Conservation (phyloP, 1,140 invertebrate genomes). For the Drosophila lini region DNA sequence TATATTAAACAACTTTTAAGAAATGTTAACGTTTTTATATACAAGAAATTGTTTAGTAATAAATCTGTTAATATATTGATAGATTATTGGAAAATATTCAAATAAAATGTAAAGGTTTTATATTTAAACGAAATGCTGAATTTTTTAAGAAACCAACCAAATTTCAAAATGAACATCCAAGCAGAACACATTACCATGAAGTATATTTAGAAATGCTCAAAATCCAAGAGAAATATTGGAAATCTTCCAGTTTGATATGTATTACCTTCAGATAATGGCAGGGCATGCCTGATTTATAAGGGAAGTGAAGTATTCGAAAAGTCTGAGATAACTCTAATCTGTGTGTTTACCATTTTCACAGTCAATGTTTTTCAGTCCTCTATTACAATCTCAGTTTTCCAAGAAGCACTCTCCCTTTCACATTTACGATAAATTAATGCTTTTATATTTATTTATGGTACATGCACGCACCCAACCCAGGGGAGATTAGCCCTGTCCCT, state of each 20-base stretch:
- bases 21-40: neutral
- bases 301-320: neutral
- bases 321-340: slow-evolving; percentile 15
- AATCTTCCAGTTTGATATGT: slow-evolving; percentile 29
- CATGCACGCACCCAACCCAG: neutral
- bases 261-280: neutral
- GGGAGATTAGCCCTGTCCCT: slow-evolving; percentile 15
- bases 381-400: slow-evolving; percentile 1
- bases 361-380: slow-evolving; percentile 1
- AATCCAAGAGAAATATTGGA: slow-evolving; percentile 18
- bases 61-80: neutral
- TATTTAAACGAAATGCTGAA: neutral
- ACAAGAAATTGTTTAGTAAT: neutral
- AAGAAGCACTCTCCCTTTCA: neutral
- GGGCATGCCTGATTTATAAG: neutral
- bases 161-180: neutral
- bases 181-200: neutral
- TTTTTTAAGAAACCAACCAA: neutral
- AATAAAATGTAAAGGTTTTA: neutral
- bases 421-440: slow-evolving; percentile 5
- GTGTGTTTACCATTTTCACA: slow-evolving; percentile 8
- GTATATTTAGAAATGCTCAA: slow-evolving; percentile 28
- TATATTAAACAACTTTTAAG: neutral
- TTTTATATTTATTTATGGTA: no score
- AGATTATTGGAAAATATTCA: neutral